Evolutionary conservation across 1,140 invertebrate genomes (phyloP).

Genomic region (Dreissena rostriformis): DNA sequence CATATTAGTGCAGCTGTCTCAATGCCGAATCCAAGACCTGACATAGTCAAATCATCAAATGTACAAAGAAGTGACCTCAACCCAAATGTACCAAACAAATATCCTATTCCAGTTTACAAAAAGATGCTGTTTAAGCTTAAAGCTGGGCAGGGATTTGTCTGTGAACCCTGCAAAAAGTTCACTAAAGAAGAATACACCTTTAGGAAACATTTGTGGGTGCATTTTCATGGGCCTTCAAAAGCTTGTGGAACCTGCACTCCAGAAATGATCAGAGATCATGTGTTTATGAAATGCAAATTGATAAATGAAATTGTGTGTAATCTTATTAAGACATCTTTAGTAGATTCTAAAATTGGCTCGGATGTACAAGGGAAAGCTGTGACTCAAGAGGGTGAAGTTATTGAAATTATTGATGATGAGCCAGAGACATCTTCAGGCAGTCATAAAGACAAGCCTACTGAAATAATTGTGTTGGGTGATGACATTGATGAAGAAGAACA

Average conservation of each 20-base stretch:
- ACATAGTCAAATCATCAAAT: background rate
- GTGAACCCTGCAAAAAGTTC: conserved; percentile 55
- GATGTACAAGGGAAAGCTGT: background rate
- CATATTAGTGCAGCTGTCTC: too few relatives aligned
- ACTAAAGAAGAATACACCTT: conserved; percentile 49
- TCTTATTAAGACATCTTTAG: conserved; percentile 2
- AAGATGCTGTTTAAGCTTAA: conserved; percentile 47
- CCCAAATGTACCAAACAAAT: background rate
- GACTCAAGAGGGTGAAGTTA: conserved; percentile 31
- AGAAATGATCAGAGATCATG: conserved; percentile 11
- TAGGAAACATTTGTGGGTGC: conserved; percentile 52
- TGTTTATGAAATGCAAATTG: conserved; percentile 25
- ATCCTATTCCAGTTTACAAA: background rate
- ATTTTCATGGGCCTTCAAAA: conserved; percentile 26
- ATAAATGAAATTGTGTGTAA: conserved; percentile 42
- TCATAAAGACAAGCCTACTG: background rate
- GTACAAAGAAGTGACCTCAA: too few relatives aligned
- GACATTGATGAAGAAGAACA: conserved; percentile 13
- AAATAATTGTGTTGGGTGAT: conserved; percentile 50
- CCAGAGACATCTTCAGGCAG: background rate
- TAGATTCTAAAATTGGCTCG: background rate
- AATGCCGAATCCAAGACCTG: background rate
- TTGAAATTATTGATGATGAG: conserved; percentile 50
- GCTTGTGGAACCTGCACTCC: conserved; percentile 37
- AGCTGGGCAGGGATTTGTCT: conserved; percentile 42